phyloP scores from a whole-genome alignment of 2,888 invertebrate species.

The Epistrophe grossulariae region DNA sequence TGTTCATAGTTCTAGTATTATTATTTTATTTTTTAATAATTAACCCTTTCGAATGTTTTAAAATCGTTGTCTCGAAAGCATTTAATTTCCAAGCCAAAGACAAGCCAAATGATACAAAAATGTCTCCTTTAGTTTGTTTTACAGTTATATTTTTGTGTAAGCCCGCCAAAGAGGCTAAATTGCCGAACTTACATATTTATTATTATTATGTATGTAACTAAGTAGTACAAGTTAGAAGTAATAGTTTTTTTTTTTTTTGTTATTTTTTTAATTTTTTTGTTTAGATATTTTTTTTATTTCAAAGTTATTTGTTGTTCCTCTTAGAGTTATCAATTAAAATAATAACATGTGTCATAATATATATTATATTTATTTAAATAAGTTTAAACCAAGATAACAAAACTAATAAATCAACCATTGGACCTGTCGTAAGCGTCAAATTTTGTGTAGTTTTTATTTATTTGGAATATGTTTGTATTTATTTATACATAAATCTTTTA shows the following conservation, averaged over 20 bases:
- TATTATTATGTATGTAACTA: constrained; percentile 47
- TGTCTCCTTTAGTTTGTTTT: background rate
- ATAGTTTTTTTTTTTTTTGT: constrained; percentile 41
- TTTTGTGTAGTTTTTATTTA: constrained; percentile 11
- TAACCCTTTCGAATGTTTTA: background rate
- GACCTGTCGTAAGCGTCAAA: constrained; percentile 69
- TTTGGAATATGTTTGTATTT: background rate
- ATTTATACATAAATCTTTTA: no score
- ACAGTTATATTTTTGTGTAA: constrained; percentile 11
- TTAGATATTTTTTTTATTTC: background rate
- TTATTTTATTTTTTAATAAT: constrained; percentile 34
- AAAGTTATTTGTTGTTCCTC: constrained; percentile 16
- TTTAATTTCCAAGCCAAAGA: constrained; percentile 28
- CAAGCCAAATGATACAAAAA: constrained; percentile 50
- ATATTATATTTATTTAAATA: constrained; percentile 22
- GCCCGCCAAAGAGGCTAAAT: constrained; percentile 47
- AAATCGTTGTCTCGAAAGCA: constrained; percentile 20
- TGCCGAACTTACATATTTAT: constrained; percentile 52
- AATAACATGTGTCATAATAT: constrained; percentile 13
- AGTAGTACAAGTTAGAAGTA: constrained; percentile 50
- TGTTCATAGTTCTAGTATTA: constrained; percentile 23
- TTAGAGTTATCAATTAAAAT: constrained; percentile 1
- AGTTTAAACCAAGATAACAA: constrained; percentile 39
- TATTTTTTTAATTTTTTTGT: background rate
- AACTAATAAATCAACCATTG: constrained; percentile 55